phyloP scores from a whole-genome alignment of 1,140 invertebrate species.

The Trinorchestia longiramus region DNA sequence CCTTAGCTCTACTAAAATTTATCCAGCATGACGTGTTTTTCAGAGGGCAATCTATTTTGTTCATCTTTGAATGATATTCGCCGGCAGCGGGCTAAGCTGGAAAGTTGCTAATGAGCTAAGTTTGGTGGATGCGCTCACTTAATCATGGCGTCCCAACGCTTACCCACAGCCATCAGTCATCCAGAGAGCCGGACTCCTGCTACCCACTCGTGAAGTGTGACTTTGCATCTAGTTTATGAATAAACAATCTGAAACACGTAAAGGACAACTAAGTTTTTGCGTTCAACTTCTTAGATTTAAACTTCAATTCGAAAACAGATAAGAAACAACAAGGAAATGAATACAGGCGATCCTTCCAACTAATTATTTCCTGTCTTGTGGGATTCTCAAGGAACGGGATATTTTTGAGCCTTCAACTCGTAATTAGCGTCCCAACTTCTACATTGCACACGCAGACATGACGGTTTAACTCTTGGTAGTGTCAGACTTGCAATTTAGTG shows the following conservation, averaged over 20 bases:
- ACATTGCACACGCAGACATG: too few relatives aligned
- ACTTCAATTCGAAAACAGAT: neutral
- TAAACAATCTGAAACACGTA: neutral
- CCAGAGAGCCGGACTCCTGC: neutral
- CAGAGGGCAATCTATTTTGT: neutral
- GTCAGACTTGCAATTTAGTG: too few relatives aligned
- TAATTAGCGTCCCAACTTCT: too few relatives aligned
- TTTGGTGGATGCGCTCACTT: neutral
- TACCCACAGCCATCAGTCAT: neutral
- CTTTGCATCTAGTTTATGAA: neutral
- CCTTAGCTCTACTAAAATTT: neutral
- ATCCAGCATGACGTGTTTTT: neutral
- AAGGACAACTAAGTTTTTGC: neutral
- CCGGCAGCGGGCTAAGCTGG: neutral
- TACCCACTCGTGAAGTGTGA: neutral
- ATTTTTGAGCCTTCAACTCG: too few relatives aligned
- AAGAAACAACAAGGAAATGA: too few relatives aligned
- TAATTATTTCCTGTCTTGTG: too few relatives aligned
- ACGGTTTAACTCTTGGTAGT: too few relatives aligned
- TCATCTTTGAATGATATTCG: neutral
- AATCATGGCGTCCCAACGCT: neutral
- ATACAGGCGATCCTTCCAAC: too few relatives aligned
- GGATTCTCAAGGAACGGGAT: too few relatives aligned
- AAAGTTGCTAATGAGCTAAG: neutral
- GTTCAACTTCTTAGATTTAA: neutral